These are phyloP conservation scores for Syngnathus rostellatus DNA, from an alignment of 2,797 vertebrate genomes.

Conservation along the genomic window DNA sequence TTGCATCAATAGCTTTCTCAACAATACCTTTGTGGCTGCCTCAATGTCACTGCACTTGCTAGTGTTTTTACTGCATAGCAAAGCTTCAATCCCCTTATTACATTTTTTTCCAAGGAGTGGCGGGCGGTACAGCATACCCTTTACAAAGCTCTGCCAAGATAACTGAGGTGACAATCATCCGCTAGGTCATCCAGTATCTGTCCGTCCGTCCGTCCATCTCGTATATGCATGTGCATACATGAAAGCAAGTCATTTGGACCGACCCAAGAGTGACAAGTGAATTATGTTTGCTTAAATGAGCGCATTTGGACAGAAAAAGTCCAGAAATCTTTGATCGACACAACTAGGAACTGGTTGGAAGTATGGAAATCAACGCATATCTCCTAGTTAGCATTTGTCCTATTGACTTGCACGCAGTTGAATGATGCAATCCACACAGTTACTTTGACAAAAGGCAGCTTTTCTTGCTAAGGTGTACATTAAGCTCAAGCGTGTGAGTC, in stretches of 20 bases:
- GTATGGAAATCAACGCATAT: background rate
- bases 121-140: too few species aligned
- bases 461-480: background rate
- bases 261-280: too few species aligned
- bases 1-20: background rate
- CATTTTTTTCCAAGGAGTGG: background rate
- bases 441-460: background rate
- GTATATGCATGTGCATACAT: too few species aligned
- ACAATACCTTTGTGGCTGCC: background rate
- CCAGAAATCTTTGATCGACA: too few species aligned
- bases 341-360: too few species aligned
- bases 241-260: too few species aligned
- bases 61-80: background rate
- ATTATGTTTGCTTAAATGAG: too few species aligned
- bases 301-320: too few species aligned
- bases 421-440: background rate
- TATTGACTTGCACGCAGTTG: background rate
- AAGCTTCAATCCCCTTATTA: background rate
- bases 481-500: background rate
- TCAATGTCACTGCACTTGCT: background rate
- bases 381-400: background rate
- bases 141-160: too few species aligned
- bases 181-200: too few species aligned
- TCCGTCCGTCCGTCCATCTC: too few species aligned
- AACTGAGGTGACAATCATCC: too few species aligned